Evolutionary conservation across 2,113 vertebrate genomes (phyloP).

Genomic region (Micromys minutus): DNA sequence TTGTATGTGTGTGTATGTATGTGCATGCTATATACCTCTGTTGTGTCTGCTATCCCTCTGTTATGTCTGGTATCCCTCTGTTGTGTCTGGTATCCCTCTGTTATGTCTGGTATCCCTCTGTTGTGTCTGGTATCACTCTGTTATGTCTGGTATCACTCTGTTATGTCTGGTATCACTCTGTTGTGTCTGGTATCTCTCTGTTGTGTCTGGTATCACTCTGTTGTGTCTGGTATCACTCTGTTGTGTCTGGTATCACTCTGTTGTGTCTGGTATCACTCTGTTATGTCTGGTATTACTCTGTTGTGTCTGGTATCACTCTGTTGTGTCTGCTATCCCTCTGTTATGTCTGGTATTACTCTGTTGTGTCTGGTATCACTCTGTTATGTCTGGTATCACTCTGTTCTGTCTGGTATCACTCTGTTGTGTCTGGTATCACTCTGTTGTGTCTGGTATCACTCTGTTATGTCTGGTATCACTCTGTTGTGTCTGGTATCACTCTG

Average conservation of each 20-base stretch:
- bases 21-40: background rate
- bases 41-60: background rate
- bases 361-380: background rate
- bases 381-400: background rate
- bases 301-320: background rate
- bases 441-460: too few species aligned
- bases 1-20: background rate
- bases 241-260: too few species aligned
- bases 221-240: background rate
- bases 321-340: background rate
- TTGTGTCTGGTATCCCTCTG: too few species aligned
- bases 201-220: background rate
- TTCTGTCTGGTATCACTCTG: background rate
- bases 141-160: background rate
- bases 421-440: too few species aligned
- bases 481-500: background rate
- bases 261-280: too few species aligned
- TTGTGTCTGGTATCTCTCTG: background rate
- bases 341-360: background rate
- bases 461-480: background rate
- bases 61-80: background rate
- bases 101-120: too few species aligned
- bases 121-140: background rate
- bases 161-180: background rate
- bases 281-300: background rate